Evolutionary conservation across 2,113 vertebrate genomes (phyloP).

Genomic region (Gobiocypris rarus): DNA sequence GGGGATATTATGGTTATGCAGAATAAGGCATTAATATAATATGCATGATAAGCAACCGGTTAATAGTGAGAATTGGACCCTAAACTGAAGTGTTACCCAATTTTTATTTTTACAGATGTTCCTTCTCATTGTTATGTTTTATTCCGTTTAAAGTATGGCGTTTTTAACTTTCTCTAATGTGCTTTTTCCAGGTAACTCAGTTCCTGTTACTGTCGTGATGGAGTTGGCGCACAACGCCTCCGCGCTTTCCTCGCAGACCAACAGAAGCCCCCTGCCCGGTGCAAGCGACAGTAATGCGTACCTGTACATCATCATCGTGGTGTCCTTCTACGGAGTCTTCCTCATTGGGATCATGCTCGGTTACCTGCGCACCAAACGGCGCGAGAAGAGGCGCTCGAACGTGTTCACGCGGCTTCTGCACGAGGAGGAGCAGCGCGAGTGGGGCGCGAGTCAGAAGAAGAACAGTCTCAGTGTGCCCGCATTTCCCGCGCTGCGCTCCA

Average conservation of each 20-base stretch:
- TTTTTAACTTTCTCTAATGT: neutral
- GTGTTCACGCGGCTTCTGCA: conserved; percentile 85
- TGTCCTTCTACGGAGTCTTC: conserved; percentile 95
- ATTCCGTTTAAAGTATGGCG: neutral
- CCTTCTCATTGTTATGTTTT: too few species aligned
- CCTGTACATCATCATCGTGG: conserved; percentile 89
- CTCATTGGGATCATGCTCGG: conserved; percentile 90
- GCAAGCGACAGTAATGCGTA: conserved; percentile 79
- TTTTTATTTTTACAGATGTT: too few species aligned
- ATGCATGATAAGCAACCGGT: too few species aligned
- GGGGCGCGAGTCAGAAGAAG: conserved; percentile 85
- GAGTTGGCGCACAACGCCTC: conserved; percentile 77
- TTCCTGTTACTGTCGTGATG: conserved; percentile 70
- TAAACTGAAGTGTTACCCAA: too few species aligned
- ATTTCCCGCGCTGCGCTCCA: conserved; percentile 69
- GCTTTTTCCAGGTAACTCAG: neutral
- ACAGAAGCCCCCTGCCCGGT: conserved; percentile 39
- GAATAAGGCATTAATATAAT: too few species aligned
- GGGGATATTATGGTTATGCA: too few species aligned
- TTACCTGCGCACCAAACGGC: conserved; percentile 90
- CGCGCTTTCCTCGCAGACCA: conserved; percentile 18
- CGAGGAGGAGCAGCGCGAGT: conserved; percentile 88
- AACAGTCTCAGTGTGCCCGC: conserved; percentile 69
- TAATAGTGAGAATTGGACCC: too few species aligned
- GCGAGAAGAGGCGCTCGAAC: conserved; percentile 84